Base-by-base conservation (phyloP, 2,888 invertebrate genomes). In the Amphipoea oculea region DNA sequence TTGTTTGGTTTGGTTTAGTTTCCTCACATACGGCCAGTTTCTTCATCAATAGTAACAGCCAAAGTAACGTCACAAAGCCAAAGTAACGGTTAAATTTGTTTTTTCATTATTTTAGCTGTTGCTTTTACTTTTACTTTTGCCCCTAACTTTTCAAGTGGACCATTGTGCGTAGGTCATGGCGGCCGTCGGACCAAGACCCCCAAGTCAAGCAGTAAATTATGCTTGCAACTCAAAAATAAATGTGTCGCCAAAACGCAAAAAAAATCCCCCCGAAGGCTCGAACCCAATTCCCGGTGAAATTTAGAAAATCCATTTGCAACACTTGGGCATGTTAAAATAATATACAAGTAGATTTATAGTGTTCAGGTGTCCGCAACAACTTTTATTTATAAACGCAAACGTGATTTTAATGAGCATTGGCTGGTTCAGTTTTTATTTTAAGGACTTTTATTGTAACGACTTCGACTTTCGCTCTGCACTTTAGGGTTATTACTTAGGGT, bases 371-470 rank as follows among this genome's bases (percentile, higher is more conserved):
- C 89, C 85, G 78, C 82, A 85, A 88, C 51, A 84, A 82, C 71
- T 82, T 85, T 90, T 93, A 93, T 93, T 91, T 93, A 85, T 83
- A 86, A 83, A 76, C 75, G 66, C 74, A 89, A 90, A 92, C 92
- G 90, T 91, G 91, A 89, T 91, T 92, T 91, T 90, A 92, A 92
- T 91, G 92, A 90, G 90, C 92, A 90, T 90, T 88, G 89, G 88
- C 84, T 84, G 84, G 87, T 86, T 85, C 42, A 68, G 81, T 84
- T 88, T 89, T 89, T 89, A 88, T 89, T 88, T 89, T 89, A 83
- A 88, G 86, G 80, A 86, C 81, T 88, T 85, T 89, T 82, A 83
- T 79, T 86, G 83, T 78, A 71, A 74, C 72, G 79, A 81, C 86
- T 83, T 85, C 63, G 76, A 76, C 84, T 84, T 84, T 89, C 69